Conservation (phyloP, 2,113 vertebrate genomes). For the Ameiurus melas region DNA sequence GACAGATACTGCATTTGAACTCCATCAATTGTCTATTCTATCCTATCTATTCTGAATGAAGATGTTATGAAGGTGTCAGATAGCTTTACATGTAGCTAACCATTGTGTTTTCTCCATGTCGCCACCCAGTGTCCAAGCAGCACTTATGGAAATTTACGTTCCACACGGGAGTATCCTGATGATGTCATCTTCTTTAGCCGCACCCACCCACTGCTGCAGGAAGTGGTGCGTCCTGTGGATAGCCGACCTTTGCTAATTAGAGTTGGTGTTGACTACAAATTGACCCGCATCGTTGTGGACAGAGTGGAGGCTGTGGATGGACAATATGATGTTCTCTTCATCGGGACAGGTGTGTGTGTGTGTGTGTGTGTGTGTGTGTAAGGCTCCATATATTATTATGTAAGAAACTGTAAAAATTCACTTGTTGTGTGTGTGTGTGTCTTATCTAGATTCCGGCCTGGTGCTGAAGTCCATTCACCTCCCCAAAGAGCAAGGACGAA, state of each 20-base stretch:
- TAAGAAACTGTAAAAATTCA: background rate
- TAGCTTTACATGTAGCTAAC: background rate
- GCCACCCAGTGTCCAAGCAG: slow-evolving; percentile 75
- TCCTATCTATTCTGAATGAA: background rate
- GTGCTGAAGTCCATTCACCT: slow-evolving; percentile 77
- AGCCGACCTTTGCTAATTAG: slow-evolving; percentile 75
- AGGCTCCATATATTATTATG: background rate
- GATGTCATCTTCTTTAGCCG: slow-evolving; percentile 82
- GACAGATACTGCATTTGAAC: background rate
- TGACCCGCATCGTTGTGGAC: slow-evolving; percentile 77
- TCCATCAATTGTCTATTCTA: background rate
- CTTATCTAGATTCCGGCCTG: slow-evolving; percentile 71
- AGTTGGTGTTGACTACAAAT: slow-evolving; percentile 77
- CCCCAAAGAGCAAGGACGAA: slow-evolving; percentile 63
- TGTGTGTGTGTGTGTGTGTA: background rate
- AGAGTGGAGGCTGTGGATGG: slow-evolving; percentile 78
- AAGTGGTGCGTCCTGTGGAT: slow-evolving; percentile 73
- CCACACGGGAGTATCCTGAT: slow-evolving; percentile 78
- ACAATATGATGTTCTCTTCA: slow-evolving; percentile 78
- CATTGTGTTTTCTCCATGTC: background rate
- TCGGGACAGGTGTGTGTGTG: slow-evolving; percentile 72
- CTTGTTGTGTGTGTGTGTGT: slow-evolving; percentile 16
- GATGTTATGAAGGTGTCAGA: background rate
- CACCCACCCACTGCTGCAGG: slow-evolving; percentile 75
- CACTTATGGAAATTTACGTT: slow-evolving; percentile 77